These are phyloP conservation scores for Nemapogon koenigi DNA, from an alignment of 2,888 invertebrate genomes.

Conservation along the genomic window DNA sequence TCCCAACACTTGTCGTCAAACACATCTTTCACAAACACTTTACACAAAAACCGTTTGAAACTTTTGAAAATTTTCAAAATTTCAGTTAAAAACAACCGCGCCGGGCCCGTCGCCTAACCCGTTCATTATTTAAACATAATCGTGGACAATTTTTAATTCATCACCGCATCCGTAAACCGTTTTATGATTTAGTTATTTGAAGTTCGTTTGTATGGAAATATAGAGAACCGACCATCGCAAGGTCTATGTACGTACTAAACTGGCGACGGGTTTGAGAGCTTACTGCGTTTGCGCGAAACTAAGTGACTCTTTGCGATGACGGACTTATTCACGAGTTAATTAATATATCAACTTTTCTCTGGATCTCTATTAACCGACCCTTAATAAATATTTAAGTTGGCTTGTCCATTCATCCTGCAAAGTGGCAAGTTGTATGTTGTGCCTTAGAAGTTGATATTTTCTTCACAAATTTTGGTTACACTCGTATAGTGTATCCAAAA, in stretches of 20 bases:
- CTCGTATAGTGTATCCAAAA: no score
- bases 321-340: conserved; percentile 60
- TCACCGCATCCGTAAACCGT: conserved; percentile 24
- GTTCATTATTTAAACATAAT: conserved; percentile 29
- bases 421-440: no score
- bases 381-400: conserved; percentile 37
- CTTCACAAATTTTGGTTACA: no score
- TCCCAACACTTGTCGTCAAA: conserved; percentile 36
- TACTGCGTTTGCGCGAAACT: conserved; percentile 51
- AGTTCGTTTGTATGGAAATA: conserved; percentile 17
- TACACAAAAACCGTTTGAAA: conserved; percentile 9
- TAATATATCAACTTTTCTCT: conserved; percentile 61
- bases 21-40: conserved; percentile 36
- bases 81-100: conserved; percentile 14
- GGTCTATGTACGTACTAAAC: not conserved
- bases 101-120: conserved; percentile 16
- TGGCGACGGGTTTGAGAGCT: conserved; percentile 25
- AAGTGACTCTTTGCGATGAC: conserved; percentile 55
- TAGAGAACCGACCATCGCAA: no score
- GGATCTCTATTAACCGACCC: conserved; percentile 47
- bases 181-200: conserved; percentile 25
- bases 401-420: conserved; percentile 12
- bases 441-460: no score
- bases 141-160: conserved; percentile 28
- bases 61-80: conserved; percentile 22